Evolutionary conservation across 2,113 vertebrate species (phyloP).

Genomic region (Chiloscyllium plagiosum): DNA sequence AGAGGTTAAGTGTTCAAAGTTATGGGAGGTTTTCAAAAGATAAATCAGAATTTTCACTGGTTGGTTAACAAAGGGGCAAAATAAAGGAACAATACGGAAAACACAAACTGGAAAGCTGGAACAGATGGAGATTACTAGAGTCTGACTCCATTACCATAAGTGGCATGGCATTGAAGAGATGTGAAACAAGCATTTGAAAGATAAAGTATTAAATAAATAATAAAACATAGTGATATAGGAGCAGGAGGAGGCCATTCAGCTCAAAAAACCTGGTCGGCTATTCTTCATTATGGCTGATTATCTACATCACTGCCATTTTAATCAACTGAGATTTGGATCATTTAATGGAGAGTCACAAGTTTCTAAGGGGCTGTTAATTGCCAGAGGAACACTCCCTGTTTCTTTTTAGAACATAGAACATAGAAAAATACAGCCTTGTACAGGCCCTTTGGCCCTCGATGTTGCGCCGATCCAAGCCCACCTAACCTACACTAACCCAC

Average conservation of each 20-base stretch:
- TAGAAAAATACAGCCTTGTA: too few relatives aligned
- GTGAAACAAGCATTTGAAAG: neutral
- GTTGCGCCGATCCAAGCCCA: too few relatives aligned
- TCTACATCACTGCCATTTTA: too few relatives aligned
- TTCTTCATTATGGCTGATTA: too few relatives aligned
- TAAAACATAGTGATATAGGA: neutral
- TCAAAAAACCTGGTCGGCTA: too few relatives aligned
- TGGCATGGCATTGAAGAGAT: too few relatives aligned
- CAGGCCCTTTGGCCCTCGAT: too few relatives aligned
- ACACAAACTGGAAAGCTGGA: neutral
- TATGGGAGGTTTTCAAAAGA: neutral
- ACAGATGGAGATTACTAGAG: too few relatives aligned
- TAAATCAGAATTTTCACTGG: neutral
- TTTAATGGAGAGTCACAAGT: neutral
- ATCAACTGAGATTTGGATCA: neutral
- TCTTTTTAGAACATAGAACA: too few relatives aligned
- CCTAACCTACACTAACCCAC: too few relatives aligned
- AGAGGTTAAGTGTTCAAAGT: neutral
- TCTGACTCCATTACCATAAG: too few relatives aligned
- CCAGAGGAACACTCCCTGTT: neutral
- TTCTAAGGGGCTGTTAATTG: neutral
- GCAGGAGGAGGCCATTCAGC: too few relatives aligned
- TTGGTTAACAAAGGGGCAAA: neutral
- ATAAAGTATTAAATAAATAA: neutral
- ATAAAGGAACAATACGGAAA: neutral